A percentile compares a stretch with the other conserved stretches of the same genome.
Evolutionary conservation across 2,888 invertebrate genomes (phyloP).

Genomic region (Frankliniella fusca): DNA sequence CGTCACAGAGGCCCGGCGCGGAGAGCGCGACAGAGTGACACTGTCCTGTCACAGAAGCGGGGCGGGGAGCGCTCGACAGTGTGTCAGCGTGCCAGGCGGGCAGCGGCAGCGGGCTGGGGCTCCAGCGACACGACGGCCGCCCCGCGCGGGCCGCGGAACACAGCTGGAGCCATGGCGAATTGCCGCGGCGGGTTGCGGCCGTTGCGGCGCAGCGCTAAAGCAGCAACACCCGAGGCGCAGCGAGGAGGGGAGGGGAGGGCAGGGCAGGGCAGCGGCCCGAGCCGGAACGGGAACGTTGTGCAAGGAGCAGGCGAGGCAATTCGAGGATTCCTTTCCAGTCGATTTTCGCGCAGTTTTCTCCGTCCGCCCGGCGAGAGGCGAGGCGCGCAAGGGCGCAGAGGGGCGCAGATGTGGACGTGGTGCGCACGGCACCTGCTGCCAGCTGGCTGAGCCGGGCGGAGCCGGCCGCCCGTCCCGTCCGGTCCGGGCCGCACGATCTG

Average conservation of each 20-base stretch:
- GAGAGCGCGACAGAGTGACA: background rate
- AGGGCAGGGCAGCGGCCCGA: too few relatives aligned
- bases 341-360: too few relatives aligned
- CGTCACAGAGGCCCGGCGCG: background rate
- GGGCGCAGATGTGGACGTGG: background rate
- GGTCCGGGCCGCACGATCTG: too few relatives aligned
- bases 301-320: background rate
- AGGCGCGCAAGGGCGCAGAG: background rate
- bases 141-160: background rate
- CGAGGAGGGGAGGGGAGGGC: too few relatives aligned
- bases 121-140: background rate
- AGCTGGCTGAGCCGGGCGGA: too few relatives aligned
- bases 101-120: background rate
- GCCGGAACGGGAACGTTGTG: background rate
- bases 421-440: too few relatives aligned
- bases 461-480: too few relatives aligned
- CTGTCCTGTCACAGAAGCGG: background rate
- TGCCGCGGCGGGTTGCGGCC: too few relatives aligned
- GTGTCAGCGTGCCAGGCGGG: background rate
- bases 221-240: too few relatives aligned
- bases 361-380: too few relatives aligned
- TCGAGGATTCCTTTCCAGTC: background rate
- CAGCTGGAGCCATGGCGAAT: background rate
- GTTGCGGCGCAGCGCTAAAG: too few relatives aligned
- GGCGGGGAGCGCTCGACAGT: background rate